Conservation (phyloP, 2,797 vertebrate species). For the Pelodytes ibericus region DNA sequence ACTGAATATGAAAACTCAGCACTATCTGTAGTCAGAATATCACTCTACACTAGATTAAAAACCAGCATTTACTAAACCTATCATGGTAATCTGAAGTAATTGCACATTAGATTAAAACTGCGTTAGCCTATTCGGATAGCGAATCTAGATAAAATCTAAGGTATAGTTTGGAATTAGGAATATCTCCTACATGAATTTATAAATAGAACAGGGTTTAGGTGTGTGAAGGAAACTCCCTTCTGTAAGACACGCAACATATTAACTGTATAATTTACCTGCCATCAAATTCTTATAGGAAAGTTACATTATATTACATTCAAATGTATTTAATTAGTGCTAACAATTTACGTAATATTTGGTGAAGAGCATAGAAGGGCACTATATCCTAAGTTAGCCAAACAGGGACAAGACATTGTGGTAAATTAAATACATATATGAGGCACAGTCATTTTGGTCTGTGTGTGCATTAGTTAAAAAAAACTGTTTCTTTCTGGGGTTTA, state of each 20-base stretch:
- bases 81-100: too few species aligned
- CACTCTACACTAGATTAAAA: neutral
- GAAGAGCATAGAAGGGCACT: too few species aligned
- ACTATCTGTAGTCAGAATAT: neutral
- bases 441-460: too few species aligned
- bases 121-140: neutral
- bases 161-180: constrained; percentile 36
- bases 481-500: too few species aligned
- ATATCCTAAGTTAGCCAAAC: too few species aligned
- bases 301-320: too few species aligned
- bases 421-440: too few species aligned
- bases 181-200: constrained; percentile 41
- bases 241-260: constrained; percentile 39
- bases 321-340: too few species aligned
- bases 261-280: constrained; percentile 13
- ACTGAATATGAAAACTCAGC: neutral
- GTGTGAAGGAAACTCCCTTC: constrained; percentile 52
- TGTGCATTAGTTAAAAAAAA: too few species aligned
- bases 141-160: neutral
- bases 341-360: too few species aligned
- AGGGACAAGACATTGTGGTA: too few species aligned
- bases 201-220: constrained; percentile 52
- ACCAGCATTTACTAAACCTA: neutral
- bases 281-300: neutral
- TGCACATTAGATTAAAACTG: neutral